Percentiles rank a stretch among this genome's conserved stretches.
phyloP scores from a whole-genome alignment of 1,140 invertebrate species.

The Zaprionus africanus region DNA sequence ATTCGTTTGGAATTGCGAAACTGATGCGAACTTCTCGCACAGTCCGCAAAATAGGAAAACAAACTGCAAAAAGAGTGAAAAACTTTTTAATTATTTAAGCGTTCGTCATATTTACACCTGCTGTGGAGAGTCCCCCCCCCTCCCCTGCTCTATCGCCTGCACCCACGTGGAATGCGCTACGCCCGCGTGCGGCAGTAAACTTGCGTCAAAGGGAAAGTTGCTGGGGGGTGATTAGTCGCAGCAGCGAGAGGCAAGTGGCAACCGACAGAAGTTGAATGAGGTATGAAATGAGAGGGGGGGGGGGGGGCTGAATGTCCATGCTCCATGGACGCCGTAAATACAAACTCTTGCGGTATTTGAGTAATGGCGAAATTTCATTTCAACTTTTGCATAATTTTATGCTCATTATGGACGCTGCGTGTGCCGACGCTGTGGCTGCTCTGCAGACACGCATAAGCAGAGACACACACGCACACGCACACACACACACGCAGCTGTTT shows the following conservation, averaged over 20 bases:
- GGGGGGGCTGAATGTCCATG: slow-evolving; percentile 17
- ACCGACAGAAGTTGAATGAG: slow-evolving; percentile 7
- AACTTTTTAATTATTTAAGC: slow-evolving; percentile 43
- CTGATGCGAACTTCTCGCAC: background rate
- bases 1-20: background rate
- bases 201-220: slow-evolving; percentile 41
- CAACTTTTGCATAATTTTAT: slow-evolving; percentile 81
- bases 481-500: background rate
- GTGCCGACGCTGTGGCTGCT: background rate
- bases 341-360: slow-evolving; percentile 59
- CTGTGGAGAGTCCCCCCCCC: background rate
- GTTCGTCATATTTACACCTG: slow-evolving; percentile 46
- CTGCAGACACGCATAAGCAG: slow-evolving; percentile 7
- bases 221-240: slow-evolving; percentile 22
- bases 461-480: background rate
- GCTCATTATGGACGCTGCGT: slow-evolving; percentile 63
- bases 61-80: slow-evolving; percentile 5
- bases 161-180: background rate
- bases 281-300: background rate
- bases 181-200: slow-evolving; percentile 9
- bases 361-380: slow-evolving; percentile 76
- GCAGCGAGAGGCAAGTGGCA: background rate
- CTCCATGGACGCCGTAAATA: slow-evolving; percentile 21
- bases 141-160: too few relatives aligned
- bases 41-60: background rate